Conservation (phyloP, 2,113 vertebrate species). For the Rhinogobius similis region DNA sequence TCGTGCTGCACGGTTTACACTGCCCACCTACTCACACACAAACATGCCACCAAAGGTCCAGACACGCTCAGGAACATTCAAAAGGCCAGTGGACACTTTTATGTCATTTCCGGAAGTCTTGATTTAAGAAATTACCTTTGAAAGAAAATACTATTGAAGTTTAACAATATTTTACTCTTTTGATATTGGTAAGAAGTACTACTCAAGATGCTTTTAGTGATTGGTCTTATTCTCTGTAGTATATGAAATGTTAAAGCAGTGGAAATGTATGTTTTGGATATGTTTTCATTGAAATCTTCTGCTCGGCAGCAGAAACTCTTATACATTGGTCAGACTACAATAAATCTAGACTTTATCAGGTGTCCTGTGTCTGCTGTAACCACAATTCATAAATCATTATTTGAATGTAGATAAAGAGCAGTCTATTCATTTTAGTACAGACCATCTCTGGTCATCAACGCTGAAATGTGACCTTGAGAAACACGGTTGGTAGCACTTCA, state of each 20-base stretch:
- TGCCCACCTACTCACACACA: conserved; percentile 21
- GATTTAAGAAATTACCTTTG: no score
- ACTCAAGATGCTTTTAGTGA: not conserved
- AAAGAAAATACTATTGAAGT: not conserved
- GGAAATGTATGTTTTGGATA: not conserved
- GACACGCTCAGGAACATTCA: conserved; percentile 29
- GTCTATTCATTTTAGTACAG: not conserved
- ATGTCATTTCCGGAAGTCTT: no score
- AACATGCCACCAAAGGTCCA: conserved; percentile 24
- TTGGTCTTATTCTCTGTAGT: not conserved
- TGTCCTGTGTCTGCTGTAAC: no score
- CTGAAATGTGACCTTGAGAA: not conserved
- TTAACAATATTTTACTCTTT: no score
- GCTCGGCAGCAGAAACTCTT: no score
- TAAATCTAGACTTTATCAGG: no score
- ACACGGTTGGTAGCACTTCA: not conserved
- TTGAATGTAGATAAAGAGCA: not conserved
- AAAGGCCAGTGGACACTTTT: not conserved
- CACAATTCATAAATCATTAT: no score
- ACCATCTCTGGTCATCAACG: not conserved
- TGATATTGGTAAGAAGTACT: not conserved
- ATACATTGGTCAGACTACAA: no score
- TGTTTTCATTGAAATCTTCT: no score
- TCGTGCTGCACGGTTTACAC: conserved; percentile 56
- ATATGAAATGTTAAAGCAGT: not conserved